Base-by-base conservation (phyloP, 2,113 vertebrate genomes). In the Euleptes europaea region DNA sequence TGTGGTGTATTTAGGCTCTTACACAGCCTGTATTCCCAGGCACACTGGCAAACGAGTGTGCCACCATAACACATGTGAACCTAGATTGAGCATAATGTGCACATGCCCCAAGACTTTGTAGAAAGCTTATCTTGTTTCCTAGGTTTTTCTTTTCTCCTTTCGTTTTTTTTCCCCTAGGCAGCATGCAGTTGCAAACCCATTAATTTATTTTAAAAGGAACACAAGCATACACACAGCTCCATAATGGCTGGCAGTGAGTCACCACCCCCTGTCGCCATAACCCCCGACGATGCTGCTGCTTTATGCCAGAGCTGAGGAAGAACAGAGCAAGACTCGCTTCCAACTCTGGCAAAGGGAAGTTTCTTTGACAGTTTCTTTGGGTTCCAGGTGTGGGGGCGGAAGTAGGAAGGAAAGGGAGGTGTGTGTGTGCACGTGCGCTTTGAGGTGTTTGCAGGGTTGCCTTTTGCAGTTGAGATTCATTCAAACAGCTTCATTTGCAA, bases 341-440 rank as follows among this genome's bases (percentile, higher is more conserved):
- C 76, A 78, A 4, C 66, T 44, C 23, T 26, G 65, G 83, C 47
- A 69, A 57, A 11, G 23, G 21, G 73, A 63, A 42, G 35, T 77
- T 77, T 54, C 73, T 54, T 57, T 77, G 63, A 63, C 51, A 85
- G 51, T 28, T 35, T 28, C 49, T 71, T 85, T 33, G 35, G 66
- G 40, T 44, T 85, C 49, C 75, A 60, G 76, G 76, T 60, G 75
- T 78, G 77, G 76, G 83, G 78, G 84, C 69, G 40, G 38, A 83
- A 77, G 44, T 4, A 38, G 74, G 75, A 38, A 40, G 69, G 69
- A 1, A 14, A 60, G 67, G 31, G 57, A 73, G 44, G 49, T 9
- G 17, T 3, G 15, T 33, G 66, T 69, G 10, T 33, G n/a, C 33
- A 5, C 6, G 81, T 35, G 47, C 3, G 2, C 33, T 31, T 2